phyloP scores from a whole-genome alignment of 2,113 vertebrate genomes.

The Cromileptes altivelis region DNA sequence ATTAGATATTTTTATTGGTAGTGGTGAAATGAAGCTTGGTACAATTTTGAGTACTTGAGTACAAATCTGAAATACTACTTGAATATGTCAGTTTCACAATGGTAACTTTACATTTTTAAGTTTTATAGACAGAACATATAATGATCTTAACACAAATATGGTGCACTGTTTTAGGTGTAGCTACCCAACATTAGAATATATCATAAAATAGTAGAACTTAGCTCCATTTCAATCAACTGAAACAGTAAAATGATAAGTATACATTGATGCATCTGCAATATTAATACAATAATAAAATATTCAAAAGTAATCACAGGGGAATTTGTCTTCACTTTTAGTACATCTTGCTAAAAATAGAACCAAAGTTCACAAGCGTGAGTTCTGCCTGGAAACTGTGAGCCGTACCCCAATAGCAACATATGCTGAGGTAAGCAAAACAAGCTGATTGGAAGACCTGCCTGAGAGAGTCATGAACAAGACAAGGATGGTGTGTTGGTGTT shows the following conservation, averaged over 20 bases:
- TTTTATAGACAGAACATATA: not conserved
- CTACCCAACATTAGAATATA: not conserved
- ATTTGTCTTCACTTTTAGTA: no score
- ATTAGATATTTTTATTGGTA: not conserved
- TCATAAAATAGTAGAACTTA: not conserved
- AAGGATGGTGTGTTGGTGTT: no score
- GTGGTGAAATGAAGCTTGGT: no score
- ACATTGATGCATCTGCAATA: not conserved
- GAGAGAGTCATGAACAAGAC: no score
- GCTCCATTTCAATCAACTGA: not conserved
- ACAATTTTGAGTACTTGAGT: no score
- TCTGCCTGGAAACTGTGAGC: no score
- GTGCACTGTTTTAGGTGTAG: not conserved
- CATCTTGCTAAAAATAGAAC: no score
- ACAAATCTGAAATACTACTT: not conserved
- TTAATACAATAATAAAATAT: not conserved
- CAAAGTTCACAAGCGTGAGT: no score
- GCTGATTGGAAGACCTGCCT: no score
- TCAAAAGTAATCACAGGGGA: not conserved
- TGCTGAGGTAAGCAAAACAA: no score
- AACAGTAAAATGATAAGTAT: not conserved
- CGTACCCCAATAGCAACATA: no score
- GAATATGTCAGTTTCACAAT: not conserved
- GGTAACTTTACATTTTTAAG: not conserved
- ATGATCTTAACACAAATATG: not conserved